Evolutionary conservation across 2,113 vertebrate genomes (phyloP).

Genomic region (Sarotherodon lohbergeri): DNA sequence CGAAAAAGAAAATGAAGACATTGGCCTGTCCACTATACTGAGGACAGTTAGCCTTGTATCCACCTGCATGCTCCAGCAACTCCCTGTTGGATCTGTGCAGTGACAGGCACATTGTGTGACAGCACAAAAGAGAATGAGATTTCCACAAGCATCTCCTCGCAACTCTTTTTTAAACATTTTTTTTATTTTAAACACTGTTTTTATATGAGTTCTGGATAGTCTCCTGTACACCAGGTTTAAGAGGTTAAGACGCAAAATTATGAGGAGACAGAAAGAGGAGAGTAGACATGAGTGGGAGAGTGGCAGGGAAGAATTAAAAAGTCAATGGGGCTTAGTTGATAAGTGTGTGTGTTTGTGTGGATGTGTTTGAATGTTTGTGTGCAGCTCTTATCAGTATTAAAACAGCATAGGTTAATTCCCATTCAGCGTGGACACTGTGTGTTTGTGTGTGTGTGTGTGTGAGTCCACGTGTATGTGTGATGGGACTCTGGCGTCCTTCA

Average conservation of each 20-base stretch:
- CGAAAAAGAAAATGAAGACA: slow-evolving; percentile 3
- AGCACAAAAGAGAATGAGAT: not conserved
- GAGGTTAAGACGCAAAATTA: slow-evolving; percentile 10
- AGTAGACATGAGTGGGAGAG: not conserved
- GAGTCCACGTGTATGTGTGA: not conserved
- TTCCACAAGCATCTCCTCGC: not conserved
- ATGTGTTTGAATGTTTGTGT: slow-evolving; percentile 6
- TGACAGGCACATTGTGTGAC: not conserved
- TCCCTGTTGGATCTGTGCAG: not conserved
- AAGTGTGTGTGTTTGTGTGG: slow-evolving; percentile 1
- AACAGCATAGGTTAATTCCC: slow-evolving; percentile 52
- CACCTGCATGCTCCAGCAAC: not conserved
- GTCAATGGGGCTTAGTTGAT: slow-evolving; percentile 42
- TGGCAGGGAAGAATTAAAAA: slow-evolving; percentile 34
- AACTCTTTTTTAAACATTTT: not conserved
- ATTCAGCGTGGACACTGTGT: slow-evolving; percentile 17
- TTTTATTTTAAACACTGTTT: not conserved
- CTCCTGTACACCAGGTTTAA: not conserved
- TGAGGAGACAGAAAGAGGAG: not conserved
- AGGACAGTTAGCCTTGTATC: not conserved
- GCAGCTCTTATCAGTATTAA: slow-evolving; percentile 38
- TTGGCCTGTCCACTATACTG: not conserved
- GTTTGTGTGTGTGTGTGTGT: not conserved
- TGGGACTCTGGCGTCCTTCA: slow-evolving; percentile 42
- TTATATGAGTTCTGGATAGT: not conserved